A percentile compares a stretch with the other conserved stretches of the same genome.
Evolutionary conservation across 2,113 vertebrate genomes (phyloP).

Genomic region (Melanostigma gelatinosum): DNA sequence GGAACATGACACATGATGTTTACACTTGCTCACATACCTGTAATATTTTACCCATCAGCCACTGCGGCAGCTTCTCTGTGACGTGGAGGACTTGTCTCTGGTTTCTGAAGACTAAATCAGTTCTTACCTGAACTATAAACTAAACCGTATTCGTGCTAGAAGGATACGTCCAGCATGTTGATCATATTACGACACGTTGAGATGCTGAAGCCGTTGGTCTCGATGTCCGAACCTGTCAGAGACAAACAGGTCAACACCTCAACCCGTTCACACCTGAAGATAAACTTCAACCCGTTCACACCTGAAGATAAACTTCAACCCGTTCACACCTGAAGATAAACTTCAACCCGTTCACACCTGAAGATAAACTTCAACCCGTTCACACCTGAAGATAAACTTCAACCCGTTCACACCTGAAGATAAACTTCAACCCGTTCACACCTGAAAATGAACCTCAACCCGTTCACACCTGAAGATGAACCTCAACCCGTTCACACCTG

Average conservation of each 20-base stretch:
- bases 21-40: background rate
- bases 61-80: background rate
- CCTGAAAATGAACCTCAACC: background rate
- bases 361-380: background rate
- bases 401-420: background rate
- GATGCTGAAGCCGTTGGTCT: slow-evolving; percentile 74
- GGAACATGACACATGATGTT: slow-evolving; percentile 17
- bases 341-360: background rate
- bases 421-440: background rate
- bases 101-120: background rate
- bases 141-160: background rate
- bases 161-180: slow-evolving; percentile 82
- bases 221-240: slow-evolving; percentile 66
- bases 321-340: background rate
- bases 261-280: background rate
- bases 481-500: no score
- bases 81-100: no score
- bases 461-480: background rate
- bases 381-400: background rate
- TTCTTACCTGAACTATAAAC: background rate
- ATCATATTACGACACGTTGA: slow-evolving; percentile 78
- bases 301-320: background rate
- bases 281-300: background rate
- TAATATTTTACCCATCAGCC: background rate
- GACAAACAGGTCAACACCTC: background rate